Percentiles rank a stretch among this genome's conserved stretches.
These are phyloP conservation scores for Stigmatopora nigra DNA, from an alignment of 2,113 vertebrate genomes.

Conservation along the genomic window DNA sequence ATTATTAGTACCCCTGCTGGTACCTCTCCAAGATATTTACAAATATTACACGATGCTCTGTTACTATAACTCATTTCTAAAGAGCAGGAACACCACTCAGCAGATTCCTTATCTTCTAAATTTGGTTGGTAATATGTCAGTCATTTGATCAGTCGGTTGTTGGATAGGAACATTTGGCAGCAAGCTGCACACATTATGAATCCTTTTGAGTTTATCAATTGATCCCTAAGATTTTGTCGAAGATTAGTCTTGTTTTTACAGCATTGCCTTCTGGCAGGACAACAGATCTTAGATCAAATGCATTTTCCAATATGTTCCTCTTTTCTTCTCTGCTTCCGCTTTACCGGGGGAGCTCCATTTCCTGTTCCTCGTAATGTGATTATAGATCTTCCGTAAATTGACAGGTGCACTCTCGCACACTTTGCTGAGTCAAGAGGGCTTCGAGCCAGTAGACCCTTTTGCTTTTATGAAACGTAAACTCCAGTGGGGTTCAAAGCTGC, in stretches of 20 bases:
- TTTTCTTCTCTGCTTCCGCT: conserved; percentile 36
- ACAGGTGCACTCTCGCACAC: conserved; percentile 24
- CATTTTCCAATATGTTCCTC: conserved; percentile 35
- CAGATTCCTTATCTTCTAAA: background rate
- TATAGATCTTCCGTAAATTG: conserved; percentile 42
- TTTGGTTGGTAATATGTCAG: background rate
- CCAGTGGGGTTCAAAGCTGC: conserved; percentile 34
- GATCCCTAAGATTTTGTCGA: conserved; percentile 17
- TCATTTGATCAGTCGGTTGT: background rate
- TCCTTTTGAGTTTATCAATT: conserved; percentile 22
- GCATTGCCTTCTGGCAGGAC: conserved; percentile 4
- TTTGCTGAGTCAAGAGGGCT: conserved; percentile 59
- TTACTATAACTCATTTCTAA: no score
- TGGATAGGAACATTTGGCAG: background rate
- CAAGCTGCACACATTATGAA: background rate
- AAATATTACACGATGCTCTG: no score
- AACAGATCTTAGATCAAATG: conserved; percentile 30
- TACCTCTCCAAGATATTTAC: no score
- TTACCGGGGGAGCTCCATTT: conserved; percentile 50
- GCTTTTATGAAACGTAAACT: conserved; percentile 47
- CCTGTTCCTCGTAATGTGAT: conserved; percentile 57
- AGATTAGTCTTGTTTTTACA: conserved; percentile 4
- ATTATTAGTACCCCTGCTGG: no score
- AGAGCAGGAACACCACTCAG: no score
- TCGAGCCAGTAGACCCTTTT: conserved; percentile 45